Evolutionary conservation across 2,888 invertebrate genomes (phyloP).

Genomic region (Drosophila cracens): DNA sequence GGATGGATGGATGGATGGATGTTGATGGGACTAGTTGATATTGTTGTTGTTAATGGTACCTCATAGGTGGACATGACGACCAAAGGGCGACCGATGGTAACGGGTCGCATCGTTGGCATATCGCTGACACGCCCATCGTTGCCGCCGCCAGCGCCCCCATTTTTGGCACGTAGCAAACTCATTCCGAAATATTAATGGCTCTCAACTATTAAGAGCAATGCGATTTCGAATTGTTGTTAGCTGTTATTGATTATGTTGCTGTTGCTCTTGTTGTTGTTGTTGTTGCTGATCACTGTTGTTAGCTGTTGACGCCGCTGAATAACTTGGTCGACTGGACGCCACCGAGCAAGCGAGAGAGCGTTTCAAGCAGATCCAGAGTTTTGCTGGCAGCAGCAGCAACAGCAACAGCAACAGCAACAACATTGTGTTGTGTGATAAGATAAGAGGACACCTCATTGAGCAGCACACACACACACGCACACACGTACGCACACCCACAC

Average conservation of each 20-base stretch:
- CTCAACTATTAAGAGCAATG: neutral
- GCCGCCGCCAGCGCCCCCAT: slow-evolving; percentile 20
- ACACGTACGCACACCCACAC: slow-evolving; percentile 1
- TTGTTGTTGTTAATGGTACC: slow-evolving; percentile 33
- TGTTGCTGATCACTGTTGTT: neutral
- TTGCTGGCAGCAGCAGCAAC: slow-evolving; percentile 9
- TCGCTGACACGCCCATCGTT: slow-evolving; percentile 42
- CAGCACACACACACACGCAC: slow-evolving; percentile 2
- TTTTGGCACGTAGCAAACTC: slow-evolving; percentile 69
- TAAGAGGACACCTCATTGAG: slow-evolving; percentile 42
- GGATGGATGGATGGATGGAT: neutral
- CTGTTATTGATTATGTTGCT: slow-evolving; percentile 3
- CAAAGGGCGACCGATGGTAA: slow-evolving; percentile 64
- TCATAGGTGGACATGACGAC: slow-evolving; percentile 73
- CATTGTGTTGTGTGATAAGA: slow-evolving; percentile 53
- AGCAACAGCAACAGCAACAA: neutral
- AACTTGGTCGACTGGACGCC: slow-evolving; percentile 48
- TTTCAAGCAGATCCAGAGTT: slow-evolving; percentile 15
- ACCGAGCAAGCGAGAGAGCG: slow-evolving; percentile 1
- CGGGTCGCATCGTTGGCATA: slow-evolving; percentile 74
- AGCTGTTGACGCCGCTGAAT: slow-evolving; percentile 43
- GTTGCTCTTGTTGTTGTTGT: neutral
- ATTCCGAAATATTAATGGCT: slow-evolving; percentile 21
- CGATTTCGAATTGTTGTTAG: neutral
- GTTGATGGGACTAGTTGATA: neutral